Evolutionary conservation across 2,888 invertebrate genomes (phyloP), one percentile per base, ranked within the genome.

Genomic region (Glyphotaelius pellucidus): DNA sequence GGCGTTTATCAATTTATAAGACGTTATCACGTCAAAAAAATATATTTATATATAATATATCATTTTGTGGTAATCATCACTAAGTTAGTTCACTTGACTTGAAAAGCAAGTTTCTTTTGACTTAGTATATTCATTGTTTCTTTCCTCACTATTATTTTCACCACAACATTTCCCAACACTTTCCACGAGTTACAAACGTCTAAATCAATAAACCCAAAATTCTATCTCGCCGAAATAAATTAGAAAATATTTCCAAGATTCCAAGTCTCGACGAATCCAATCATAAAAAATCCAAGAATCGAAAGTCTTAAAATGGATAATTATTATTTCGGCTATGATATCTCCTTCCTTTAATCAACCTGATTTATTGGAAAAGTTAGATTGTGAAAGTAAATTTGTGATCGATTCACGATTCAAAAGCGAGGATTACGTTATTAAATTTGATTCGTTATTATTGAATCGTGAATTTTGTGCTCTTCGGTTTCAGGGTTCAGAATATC

Each of bases 291-390:
- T 9, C 9, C 25, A 67, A n/a, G 67, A 67, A 25, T 19, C 25
- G 9, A 67, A 67, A 7, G 67, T 67, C 67, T 67, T 5, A 25
- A 67, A 25, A 67, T 67, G 67, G n/a, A 25, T 67, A 67, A 67
- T 67, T 67, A 67, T 67, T 67, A 25, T 67, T n/a, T 9, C 67
- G 9, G 25, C 25, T 25, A n/a, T 25, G 67, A 67, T 67, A 25
- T 67, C 67, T 67, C 67, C 67, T 67, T n/a, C 32, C 15, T 15
- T 81, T 81, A 81, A 81, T 81, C 81, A 81, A 32, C 81, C 30
- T 31, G 31, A 81, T 32, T 81, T 81, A 81, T 81, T 81, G 81
- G 81, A 81, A 32, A 81, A 81, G 81, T 81, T 81, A 81, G 31
- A 81, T 81, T 32, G 81, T 14, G 30, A 81, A 32, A 3, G 25